Evolutionary conservation across 2,888 invertebrate species (phyloP).

Genomic region (Chydorus sphaericus): DNA sequence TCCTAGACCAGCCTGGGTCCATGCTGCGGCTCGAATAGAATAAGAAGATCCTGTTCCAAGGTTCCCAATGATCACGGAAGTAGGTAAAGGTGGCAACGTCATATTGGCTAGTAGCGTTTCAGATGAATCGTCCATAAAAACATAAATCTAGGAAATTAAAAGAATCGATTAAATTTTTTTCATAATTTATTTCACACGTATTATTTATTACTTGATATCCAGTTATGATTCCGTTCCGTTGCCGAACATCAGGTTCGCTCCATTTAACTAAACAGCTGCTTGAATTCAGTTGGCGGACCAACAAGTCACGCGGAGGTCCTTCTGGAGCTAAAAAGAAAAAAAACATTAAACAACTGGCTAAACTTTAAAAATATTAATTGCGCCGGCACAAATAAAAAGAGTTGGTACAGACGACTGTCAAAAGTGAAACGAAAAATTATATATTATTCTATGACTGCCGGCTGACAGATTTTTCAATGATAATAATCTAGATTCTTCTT

Average conservation of each 20-base stretch:
- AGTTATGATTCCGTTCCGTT: slow-evolving; percentile 66
- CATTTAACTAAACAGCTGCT: slow-evolving; percentile 69
- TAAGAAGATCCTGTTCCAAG: slow-evolving; percentile 6
- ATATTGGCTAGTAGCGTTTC: slow-evolving; percentile 10
- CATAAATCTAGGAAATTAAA: slow-evolving; percentile 8
- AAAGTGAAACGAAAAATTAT: too few relatives aligned
- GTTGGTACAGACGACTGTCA: too few relatives aligned
- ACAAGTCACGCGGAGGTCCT: slow-evolving; percentile 66
- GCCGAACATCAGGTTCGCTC: slow-evolving; percentile 60
- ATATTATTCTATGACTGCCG: too few relatives aligned
- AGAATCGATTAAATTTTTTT: not conserved
- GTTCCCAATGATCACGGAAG: slow-evolving; percentile 10
- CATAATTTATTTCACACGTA: not conserved
- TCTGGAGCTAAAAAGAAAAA: slow-evolving; percentile 43
- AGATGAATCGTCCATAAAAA: slow-evolving; percentile 8
- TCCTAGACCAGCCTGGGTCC: slow-evolving; percentile 13
- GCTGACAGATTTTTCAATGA: too few relatives aligned
- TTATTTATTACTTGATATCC: slow-evolving; percentile 51
- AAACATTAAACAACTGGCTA: not conserved
- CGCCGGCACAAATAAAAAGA: too few relatives aligned
- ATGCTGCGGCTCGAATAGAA: slow-evolving; percentile 13
- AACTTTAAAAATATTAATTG: too few relatives aligned
- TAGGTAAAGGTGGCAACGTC: slow-evolving; percentile 11
- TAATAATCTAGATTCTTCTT: not conserved
- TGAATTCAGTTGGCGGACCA: slow-evolving; percentile 64